Conservation (phyloP, 2,113 vertebrate genomes). For the Gymnocephalus cernua region DNA sequence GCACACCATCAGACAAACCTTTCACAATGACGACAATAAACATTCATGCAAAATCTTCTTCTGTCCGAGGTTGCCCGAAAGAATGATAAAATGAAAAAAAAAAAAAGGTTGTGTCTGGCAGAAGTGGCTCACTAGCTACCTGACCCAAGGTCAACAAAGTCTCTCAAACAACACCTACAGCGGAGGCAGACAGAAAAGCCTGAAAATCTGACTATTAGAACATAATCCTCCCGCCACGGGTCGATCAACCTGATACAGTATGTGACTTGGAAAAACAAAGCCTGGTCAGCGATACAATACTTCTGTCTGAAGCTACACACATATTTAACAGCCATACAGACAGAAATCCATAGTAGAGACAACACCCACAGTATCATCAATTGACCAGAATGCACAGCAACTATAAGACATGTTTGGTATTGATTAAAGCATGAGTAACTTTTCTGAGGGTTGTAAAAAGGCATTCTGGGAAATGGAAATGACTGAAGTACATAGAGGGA, state of each 20-base stretch:
- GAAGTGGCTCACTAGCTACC: constrained; percentile 7
- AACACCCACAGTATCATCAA: constrained; percentile 1
- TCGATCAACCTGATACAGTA: neutral
- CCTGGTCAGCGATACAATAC: neutral
- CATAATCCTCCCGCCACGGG: constrained; percentile 7
- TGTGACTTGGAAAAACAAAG: constrained; percentile 14
- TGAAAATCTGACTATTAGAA: constrained; percentile 17
- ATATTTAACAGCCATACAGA: neutral
- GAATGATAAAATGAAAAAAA: neutral
- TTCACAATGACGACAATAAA: neutral
- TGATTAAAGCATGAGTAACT: constrained; percentile 1
- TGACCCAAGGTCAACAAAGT: constrained; percentile 53
- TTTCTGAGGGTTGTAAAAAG: constrained; percentile 1
- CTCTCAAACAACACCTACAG: constrained; percentile 24
- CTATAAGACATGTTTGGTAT: constrained; percentile 12
- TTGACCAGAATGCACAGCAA: neutral
- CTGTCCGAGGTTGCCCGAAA: neutral
- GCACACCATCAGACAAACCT: neutral
- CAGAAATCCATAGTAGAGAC: neutral
- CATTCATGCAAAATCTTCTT: neutral
- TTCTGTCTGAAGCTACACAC: neutral
- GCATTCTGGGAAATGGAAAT: constrained; percentile 9
- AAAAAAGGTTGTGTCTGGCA: constrained; percentile 27
- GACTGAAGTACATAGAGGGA: neutral
- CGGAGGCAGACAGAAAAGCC: constrained; percentile 4